A percentile compares a stretch with the other conserved stretches of the same genome.
Conservation (phyloP, 2,797 vertebrate genomes). For the Amazonetta brasiliensis region DNA sequence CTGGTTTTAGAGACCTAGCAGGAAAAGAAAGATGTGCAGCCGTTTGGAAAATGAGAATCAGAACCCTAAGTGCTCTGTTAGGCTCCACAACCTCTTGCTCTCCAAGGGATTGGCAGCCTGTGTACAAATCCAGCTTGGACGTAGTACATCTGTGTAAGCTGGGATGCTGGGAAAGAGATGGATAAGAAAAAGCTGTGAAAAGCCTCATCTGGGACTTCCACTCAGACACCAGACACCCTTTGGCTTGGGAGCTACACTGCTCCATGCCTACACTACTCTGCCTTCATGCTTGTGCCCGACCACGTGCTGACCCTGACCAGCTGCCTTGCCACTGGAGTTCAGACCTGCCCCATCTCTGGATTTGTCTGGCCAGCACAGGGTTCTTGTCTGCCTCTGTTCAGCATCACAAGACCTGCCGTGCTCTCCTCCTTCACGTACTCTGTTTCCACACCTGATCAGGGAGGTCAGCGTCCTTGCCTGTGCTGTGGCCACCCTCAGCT, state of each 20-base stretch:
- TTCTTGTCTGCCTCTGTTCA: not conserved
- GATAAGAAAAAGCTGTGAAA: not conserved
- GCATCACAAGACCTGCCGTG: not conserved
- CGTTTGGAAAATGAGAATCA: not conserved
- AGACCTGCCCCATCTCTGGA: not conserved
- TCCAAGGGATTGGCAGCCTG: not conserved
- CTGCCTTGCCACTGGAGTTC: not conserved
- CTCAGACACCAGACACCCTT: not conserved
- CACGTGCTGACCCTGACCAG: not conserved
- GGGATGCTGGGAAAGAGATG: not conserved
- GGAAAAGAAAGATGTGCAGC: not conserved
- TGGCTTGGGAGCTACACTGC: accelerated
- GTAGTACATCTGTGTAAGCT: not conserved
- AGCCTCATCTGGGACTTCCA: not conserved
- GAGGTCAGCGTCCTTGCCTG: not conserved
- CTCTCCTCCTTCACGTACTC: not conserved
- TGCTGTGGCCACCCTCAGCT: not conserved
- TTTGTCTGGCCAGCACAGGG: not conserved
- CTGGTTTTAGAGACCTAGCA: not conserved
- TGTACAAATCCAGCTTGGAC: not conserved
- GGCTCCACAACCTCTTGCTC: not conserved
- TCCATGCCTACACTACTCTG: not conserved
- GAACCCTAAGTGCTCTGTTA: not conserved
- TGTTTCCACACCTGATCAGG: accelerated
- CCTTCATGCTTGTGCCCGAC: not conserved